Evolutionary conservation across 2,888 invertebrate species (phyloP), one percentile per base, ranked within the genome.

Genomic region (Micoletzkya japonica): DNA sequence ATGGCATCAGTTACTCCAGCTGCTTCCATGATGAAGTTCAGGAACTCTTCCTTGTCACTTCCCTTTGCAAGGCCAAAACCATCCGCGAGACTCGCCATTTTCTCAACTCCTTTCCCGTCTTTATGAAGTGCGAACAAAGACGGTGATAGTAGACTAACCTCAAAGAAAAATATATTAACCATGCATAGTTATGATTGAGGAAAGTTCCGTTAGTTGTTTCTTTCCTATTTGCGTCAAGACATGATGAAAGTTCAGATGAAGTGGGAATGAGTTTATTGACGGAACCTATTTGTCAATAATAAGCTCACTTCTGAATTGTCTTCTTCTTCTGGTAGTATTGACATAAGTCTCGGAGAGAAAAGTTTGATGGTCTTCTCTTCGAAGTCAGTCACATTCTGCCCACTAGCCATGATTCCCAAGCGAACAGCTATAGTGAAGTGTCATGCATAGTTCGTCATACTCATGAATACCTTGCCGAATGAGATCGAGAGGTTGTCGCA

Each of bases 11-110:
- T 73, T 14, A 78, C 78, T 26, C 83, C 83, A 44, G 82, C 77
- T 4, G 82, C 82, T 69, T 83, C 83, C 28, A 83, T 72, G 26
- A 83, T 78, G 57, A 83, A 78, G 44, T 83, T 79, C 71, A 83
- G 72, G 82, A 80, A 83, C 34, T 78, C 76, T 36, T 82, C 70
- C 60, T 78, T 77, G 44, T 80, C 78, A 30, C 59, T 63, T 34
- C 59, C 32, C 52, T 50, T 49, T 49, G 79, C 70, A 24, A 37
- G 44, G 28, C 68, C 72, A 67, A 75, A 39, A 4, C 79, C 49
- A 2, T 44, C 20, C 44, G 20, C 44, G 20, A 44, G 44, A 44
- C 44, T 44, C 44, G 44, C 20, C 20, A 20, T 20, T 20, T 44
- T 44, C 20, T 44, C 44, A 14, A 44, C 20, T 44, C 44, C 44